Conservation (phyloP, 2,797 vertebrate species). For the Onychomys torridus region DNA sequence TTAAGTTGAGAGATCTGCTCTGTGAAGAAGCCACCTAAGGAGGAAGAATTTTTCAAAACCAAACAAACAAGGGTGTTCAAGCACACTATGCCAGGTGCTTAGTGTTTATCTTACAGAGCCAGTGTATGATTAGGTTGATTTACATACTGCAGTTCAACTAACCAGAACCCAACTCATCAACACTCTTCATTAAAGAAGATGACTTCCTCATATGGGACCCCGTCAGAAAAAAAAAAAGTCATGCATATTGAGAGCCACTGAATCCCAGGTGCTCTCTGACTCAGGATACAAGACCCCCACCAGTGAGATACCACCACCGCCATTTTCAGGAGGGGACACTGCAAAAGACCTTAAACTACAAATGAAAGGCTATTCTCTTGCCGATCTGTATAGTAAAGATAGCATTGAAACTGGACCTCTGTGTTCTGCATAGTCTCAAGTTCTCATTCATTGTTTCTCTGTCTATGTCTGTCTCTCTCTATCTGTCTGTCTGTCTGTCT, state of each 20-base stretch:
- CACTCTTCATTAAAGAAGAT: conserved; percentile 78
- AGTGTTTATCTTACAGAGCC: conserved; percentile 70
- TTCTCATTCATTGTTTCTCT: neutral
- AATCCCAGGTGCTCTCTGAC: conserved; percentile 27
- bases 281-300: neutral
- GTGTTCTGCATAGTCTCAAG: neutral
- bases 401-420: neutral
- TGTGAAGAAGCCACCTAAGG: conserved; percentile 41
- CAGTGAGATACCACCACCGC: neutral
- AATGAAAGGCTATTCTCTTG: neutral
- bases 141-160: conserved; percentile 84
- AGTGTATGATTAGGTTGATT: conserved; percentile 70
- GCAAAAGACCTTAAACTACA: conserved; percentile 14
- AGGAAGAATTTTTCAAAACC: conserved; percentile 70
- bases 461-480: neutral
- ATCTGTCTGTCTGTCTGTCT: neutral
- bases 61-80: conserved; percentile 70
- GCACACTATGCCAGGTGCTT: conserved; percentile 72
- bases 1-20: neutral
- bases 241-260: conserved; percentile 38
- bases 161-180: conserved; percentile 81
- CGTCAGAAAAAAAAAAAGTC: conserved; percentile 57
- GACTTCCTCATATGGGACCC: conserved; percentile 76
- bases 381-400: neutral
- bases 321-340: conserved; percentile 4